Evolutionary conservation across 2,888 invertebrate genomes (phyloP).

Genomic region (Harpalus rufipes): DNA sequence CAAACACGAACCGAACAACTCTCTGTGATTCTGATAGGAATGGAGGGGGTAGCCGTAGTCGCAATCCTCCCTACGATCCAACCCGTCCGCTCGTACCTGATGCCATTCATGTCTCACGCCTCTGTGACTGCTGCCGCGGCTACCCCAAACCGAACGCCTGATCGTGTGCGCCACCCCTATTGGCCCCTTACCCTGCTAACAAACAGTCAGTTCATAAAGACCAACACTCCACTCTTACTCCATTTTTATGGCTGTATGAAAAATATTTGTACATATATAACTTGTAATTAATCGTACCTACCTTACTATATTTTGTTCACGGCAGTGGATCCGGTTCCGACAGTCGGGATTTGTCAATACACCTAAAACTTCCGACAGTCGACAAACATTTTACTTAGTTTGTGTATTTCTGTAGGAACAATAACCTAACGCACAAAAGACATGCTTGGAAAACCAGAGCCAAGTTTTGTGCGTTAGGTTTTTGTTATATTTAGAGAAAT

Average conservation of each 20-base stretch:
- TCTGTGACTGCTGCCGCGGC: slow-evolving; percentile 21
- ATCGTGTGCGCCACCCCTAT: slow-evolving; percentile 62
- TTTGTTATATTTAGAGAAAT: too few relatives aligned
- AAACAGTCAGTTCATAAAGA: slow-evolving; percentile 72
- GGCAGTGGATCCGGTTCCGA: too few relatives aligned
- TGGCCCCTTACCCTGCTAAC: slow-evolving; percentile 69
- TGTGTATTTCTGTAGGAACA: too few relatives aligned
- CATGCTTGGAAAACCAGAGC: too few relatives aligned
- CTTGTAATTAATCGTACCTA: slow-evolving; percentile 78
- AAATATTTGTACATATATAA: slow-evolving; percentile 78
- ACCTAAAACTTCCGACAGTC: too few relatives aligned
- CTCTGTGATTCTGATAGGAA: slow-evolving; percentile 44
- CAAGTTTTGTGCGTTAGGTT: too few relatives aligned
- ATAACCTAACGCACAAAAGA: too few relatives aligned
- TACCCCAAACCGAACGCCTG: too few relatives aligned
- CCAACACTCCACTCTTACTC: slow-evolving; percentile 75
- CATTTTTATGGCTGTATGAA: slow-evolving; percentile 76
- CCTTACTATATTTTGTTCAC: slow-evolving; percentile 77
- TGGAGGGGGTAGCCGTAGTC: background rate
- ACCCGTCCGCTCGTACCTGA: slow-evolving; percentile 50
- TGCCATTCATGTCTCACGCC: slow-evolving; percentile 18
- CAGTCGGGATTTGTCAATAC: too few relatives aligned
- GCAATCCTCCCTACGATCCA: slow-evolving; percentile 15
- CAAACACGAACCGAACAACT: slow-evolving; percentile 49
- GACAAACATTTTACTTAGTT: too few relatives aligned